These are phyloP conservation scores for Diadromus collaris DNA, from an alignment of 2,888 invertebrate genomes.

Conservation along the genomic window DNA sequence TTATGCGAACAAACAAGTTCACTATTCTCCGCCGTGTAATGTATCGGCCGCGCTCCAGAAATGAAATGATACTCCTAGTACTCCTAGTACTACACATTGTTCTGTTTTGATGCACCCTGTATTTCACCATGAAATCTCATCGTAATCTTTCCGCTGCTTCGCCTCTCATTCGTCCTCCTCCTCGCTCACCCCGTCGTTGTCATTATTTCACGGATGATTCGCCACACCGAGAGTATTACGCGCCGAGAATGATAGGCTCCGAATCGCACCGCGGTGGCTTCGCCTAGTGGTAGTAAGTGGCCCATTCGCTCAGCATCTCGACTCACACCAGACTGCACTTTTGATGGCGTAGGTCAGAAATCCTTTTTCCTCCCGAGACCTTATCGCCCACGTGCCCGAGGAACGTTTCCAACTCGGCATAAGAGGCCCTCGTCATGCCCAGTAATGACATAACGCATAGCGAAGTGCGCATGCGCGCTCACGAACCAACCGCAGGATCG, in stretches of 20 bases:
- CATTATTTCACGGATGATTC: conserved; percentile 54
- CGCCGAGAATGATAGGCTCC: conserved; percentile 21
- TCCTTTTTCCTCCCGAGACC: conserved; percentile 23
- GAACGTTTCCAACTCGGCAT: conserved; percentile 15
- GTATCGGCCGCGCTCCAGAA: too few relatives aligned
- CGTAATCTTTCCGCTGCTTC: conserved; percentile 2
- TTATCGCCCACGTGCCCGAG: conserved; percentile 46
- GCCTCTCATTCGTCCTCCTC: background rate
- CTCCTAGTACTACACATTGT: too few relatives aligned
- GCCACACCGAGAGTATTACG: conserved; percentile 36
- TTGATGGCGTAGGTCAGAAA: conserved; percentile 53
- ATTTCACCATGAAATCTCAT: conserved; percentile 9
- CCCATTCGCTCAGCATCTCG: conserved; percentile 12
- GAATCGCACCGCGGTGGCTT: conserved; percentile 21
- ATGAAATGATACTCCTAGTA: too few relatives aligned
- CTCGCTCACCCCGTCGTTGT: background rate
- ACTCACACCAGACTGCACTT: conserved; percentile 22
- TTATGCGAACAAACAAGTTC: too few relatives aligned
- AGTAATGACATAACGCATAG: conserved; percentile 32
- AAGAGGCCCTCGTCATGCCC: conserved; percentile 9
- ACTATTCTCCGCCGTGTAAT: too few relatives aligned
- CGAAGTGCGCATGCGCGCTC: background rate
- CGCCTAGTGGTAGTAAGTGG: background rate
- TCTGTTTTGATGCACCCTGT: conserved; percentile 15
- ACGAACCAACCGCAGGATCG: background rate